Base-by-base conservation (phyloP, 2,888 invertebrate species). In the Agrochola macilenta region DNA sequence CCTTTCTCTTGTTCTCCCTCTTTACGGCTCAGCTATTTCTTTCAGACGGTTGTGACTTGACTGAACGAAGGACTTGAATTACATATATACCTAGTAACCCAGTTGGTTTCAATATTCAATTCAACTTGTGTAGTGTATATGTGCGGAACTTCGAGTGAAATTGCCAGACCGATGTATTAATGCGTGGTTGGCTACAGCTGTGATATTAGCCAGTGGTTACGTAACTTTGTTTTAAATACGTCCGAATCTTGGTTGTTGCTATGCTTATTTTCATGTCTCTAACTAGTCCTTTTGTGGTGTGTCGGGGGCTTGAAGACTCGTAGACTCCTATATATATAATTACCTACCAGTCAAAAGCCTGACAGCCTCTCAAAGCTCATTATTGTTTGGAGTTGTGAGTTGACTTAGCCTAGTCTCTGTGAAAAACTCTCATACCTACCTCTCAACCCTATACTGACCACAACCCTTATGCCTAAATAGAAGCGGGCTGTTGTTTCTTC, bases 121-220 rank as follows among this genome's bases (percentile, higher is more conserved):
- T 35, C 39, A 52, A 52, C 5, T 43, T n/a, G 30, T 20, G 49
- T 52, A 80, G 20, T 14, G 30, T 52, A 54, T 74, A n/a, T n/a
- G n/a, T n/a, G n/a, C 65, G 30, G 35, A 66, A 58, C 66, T 82
- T 79, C 39, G 23, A 68, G 46, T 61, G n/a, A 61, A 82, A 57
- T 57, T 65, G 49, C 54, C 20, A 81, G 39, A 43, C 49, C 39
- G 23, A 74, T 35, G 23, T 30, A 52, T 61, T 64, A 46, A 52
- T 20, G 54, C 30, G n/a, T 39, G 26, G 60, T 20, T 30, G 0
- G 30, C 57, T 57, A 68, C 79, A 79, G 68, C 79, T 83, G 83
- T 77, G 63, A 83, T 80, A 80, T 78, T 78, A 39, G 46, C 68
- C 35, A 52, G 5, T 77, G 52, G 43, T 69, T 60, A 69, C 14